Base-by-base conservation (phyloP, 2,888 invertebrate genomes). In the Lepidocyrtinus sp. region DNA sequence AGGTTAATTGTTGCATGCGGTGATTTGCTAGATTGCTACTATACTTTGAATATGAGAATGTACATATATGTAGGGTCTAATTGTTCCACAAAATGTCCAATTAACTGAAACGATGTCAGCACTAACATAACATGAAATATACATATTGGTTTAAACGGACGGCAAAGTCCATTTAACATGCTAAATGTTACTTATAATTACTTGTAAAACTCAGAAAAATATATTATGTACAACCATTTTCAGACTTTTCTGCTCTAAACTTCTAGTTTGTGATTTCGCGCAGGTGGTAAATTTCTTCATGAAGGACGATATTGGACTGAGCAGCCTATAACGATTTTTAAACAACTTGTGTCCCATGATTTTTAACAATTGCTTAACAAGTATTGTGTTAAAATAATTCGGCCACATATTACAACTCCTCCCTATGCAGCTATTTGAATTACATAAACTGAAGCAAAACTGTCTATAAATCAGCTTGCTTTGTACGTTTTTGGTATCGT, bases 401-500 rank as follows among this genome's bases (percentile, higher is more conserved):
- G 5, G 12, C 3, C 22, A 21, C 59, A 59, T 59, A 12, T 59
- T 59, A 21, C 7, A 21, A 21, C 59, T 12, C 59, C 59, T 59
- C 59, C 59, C 59, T 21, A 21, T n/a, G n/a, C 2, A 36, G 22
- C 59, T 21, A 59, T 59, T 59, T 59, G 59, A 59, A 59, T 59
- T 59, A 59, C 59, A 21, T 21, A 19, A 59, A 59, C 21, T 59
- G 59, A 59, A 59, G 22, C 15, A 24, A 69, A 75, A 70, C 70
- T 50, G 70, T 59, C 70, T 59, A 68, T 70, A 76, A 76, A 76
- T 76, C 70, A 65, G 70, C 70, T 70, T 45, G 76, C 46, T 70
- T 70, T 64, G 50, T 63, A 64, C 70, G n/a, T 70, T 70, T 75
- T 63, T 75, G 75, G 70, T 70, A 64, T 70, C 64, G 26, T 27